Conservation (phyloP, 2,113 vertebrate species). For the Entomyzon cyanotis region DNA sequence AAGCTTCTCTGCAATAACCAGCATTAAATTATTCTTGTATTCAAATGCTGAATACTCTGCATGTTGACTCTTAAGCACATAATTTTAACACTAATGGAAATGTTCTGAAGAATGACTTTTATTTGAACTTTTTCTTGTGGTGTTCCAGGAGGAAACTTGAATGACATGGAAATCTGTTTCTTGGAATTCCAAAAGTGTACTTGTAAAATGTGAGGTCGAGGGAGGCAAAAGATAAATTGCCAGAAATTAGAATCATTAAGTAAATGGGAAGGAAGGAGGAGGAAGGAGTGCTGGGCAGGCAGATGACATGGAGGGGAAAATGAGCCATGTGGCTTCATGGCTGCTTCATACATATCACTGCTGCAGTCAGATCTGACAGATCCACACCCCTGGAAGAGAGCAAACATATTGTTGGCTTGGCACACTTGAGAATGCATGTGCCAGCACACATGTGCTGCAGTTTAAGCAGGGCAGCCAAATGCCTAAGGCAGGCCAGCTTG, state of each 20-base stretch:
- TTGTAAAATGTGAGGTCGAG: background rate
- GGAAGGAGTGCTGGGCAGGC: background rate
- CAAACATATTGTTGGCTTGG: background rate
- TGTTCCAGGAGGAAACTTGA: background rate
- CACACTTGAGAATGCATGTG: background rate
- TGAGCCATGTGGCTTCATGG: background rate
- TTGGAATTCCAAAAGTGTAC: background rate
- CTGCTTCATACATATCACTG: background rate
- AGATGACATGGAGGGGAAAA: background rate
- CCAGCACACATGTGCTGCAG: background rate
- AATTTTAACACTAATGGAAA: background rate
- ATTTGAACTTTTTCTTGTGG: background rate
- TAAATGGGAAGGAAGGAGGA: background rate
- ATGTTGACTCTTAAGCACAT: background rate
- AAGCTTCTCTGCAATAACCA: background rate
- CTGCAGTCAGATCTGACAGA: background rate
- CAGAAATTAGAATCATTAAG: background rate
- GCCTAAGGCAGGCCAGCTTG: slow-evolving; percentile 4
- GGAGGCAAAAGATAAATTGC: background rate
- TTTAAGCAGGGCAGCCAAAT: slow-evolving; percentile 26
- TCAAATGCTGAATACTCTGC: background rate
- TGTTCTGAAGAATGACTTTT: background rate
- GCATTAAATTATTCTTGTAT: background rate
- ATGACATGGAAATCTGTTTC: background rate
- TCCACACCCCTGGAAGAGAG: background rate